Evolutionary conservation across 2,888 invertebrate species (phyloP).

Genomic region (Philereme transversata): DNA sequence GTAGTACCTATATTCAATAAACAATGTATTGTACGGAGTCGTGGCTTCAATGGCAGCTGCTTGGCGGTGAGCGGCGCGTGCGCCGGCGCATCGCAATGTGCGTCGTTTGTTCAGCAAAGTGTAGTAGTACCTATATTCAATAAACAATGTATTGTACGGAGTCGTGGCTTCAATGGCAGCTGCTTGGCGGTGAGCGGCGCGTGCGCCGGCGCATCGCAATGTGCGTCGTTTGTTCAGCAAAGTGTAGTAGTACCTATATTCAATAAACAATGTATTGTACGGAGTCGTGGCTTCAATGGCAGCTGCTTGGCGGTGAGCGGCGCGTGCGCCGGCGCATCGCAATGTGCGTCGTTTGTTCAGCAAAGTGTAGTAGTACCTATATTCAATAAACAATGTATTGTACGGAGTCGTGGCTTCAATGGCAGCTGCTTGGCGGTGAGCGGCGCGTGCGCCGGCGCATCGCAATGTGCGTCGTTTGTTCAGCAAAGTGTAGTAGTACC

Average conservation of each 20-base stretch:
- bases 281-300: conserved; percentile 19
- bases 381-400: neutral
- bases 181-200: conserved; percentile 11
- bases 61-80: conserved; percentile 16
- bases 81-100: neutral
- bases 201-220: conserved; percentile 10
- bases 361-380: no score
- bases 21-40: conserved; percentile 1
- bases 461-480: no score
- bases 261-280: neutral
- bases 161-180: conserved; percentile 21
- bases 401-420: conserved; percentile 19
- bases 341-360: no score
- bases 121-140: no score
- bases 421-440: conserved; percentile 6
- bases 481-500: no score
- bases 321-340: conserved; percentile 13
- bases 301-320: conserved; percentile 9
- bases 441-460: conserved; percentile 15
- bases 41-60: conserved; percentile 19
- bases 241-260: no score
- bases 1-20: no score
- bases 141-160: neutral
- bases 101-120: no score
- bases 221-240: no score